Evolutionary conservation across 2,113 vertebrate species (phyloP).

Genomic region (Parotia lawesii): DNA sequence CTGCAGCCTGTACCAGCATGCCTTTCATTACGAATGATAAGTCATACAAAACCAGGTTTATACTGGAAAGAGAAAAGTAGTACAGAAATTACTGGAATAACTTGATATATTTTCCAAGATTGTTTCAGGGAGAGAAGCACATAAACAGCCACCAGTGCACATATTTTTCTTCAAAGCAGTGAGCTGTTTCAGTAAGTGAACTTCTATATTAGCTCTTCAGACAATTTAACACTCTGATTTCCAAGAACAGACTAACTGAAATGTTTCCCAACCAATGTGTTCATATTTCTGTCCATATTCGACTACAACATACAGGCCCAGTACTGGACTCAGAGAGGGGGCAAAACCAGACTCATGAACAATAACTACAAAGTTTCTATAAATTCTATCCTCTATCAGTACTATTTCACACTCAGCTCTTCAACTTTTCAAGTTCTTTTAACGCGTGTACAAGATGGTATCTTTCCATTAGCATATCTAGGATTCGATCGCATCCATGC

Average conservation of each 20-base stretch:
- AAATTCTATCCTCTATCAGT: not conserved
- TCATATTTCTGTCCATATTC: not conserved
- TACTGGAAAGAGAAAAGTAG: not conserved
- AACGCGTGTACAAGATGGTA: not conserved
- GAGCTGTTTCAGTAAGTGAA: not conserved
- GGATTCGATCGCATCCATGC: not conserved
- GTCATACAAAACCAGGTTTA: not conserved
- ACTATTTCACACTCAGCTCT: not conserved
- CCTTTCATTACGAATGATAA: accelerated
- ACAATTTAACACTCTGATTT: not conserved
- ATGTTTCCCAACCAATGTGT: not conserved
- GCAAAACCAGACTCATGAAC: not conserved
- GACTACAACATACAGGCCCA: not conserved
- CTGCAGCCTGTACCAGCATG: not conserved
- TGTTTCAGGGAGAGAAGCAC: not conserved
- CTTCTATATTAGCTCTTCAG: not conserved
- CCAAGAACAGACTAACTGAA: not conserved
- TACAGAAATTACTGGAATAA: not conserved
- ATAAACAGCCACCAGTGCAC: not conserved
- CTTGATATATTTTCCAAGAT: not conserved
- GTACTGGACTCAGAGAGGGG: not conserved
- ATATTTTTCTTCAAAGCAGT: not conserved
- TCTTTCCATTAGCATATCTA: not conserved
- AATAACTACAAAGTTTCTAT: not conserved
- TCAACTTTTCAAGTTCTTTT: not conserved